Evolutionary conservation across 2,888 invertebrate genomes (phyloP), one percentile per base, ranked within the genome.

Genomic region (Patella depressa): DNA sequence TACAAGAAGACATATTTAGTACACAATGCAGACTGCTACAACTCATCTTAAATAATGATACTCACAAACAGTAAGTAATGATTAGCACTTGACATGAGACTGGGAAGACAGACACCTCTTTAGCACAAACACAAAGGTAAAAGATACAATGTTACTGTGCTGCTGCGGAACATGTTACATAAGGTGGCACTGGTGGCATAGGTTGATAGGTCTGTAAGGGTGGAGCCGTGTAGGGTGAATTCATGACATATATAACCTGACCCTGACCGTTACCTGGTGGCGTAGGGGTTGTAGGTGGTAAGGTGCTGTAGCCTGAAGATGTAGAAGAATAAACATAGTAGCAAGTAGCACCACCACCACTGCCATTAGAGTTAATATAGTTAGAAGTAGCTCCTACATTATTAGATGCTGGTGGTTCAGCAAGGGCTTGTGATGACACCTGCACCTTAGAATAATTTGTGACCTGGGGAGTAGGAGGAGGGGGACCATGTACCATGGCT

Each of bases 311-410:
- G 80, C 83, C 83, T 83, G 83, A 69, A 65, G 83, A 82, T 78
- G 80, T 77, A 83, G 83, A 83, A 53, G 79, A 78, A 78, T 82
- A 83, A 69, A 83, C 69, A 78, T 83, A 83, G 78, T 79, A 82
- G 79, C 82, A 82, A n/a, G 78, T 78, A 72, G 78, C 80, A 71
- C 77, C 78, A 77, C 80, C 78, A 78, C 73, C 73, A 73, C 73
- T 70, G 24, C 24, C 24, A 24, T 24, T 24, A 34, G 9, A 75
- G 53, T 45, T 45, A 45, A 45, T 7, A 45, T 45, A 45, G 45
- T 45, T 45, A 45, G 45, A 45, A 45, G 34, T 5, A 45, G 45
- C 45, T 9, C 45, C 45, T 45, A 14, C 24, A 72, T 59, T 59
- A n/a, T 53, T 54, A n/a, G 55, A 53, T 15, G 59, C 45, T 24